Percentiles rank a stretch among this genome's conserved stretches.
These are phyloP conservation scores for Drosophila neotestacea DNA, from an alignment of 2,888 invertebrate species.

Conservation along the genomic window DNA sequence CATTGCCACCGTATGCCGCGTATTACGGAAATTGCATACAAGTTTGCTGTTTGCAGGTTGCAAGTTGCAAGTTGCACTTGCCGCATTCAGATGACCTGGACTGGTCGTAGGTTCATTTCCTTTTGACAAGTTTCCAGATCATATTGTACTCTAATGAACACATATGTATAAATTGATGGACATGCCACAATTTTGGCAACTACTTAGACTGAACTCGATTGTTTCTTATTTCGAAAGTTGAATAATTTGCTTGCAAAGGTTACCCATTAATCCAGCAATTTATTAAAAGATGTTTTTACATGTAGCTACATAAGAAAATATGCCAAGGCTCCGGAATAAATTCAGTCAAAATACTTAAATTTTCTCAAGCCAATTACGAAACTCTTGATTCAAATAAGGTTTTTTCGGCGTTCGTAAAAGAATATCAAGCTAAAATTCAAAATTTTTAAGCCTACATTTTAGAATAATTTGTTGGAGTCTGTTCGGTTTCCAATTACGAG, in stretches of 20 bases:
- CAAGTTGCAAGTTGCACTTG: slow-evolving; percentile 10
- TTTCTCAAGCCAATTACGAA: too few species aligned
- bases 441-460: too few species aligned
- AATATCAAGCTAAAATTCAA: too few species aligned
- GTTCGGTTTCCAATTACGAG: slow-evolving; percentile 17
- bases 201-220: slow-evolving; percentile 12
- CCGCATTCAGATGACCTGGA: neutral
- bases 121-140: slow-evolving; percentile 42
- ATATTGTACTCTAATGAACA: slow-evolving; percentile 6
- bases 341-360: too few species aligned
- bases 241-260: slow-evolving; percentile 5
- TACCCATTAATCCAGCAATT: neutral
- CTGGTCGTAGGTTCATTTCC: slow-evolving; percentile 58
- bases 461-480: too few species aligned
- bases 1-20: slow-evolving; percentile 50
- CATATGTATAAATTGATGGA: slow-evolving; percentile 33
- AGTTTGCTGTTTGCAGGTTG: slow-evolving; percentile 47
- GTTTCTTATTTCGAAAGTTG: slow-evolving; percentile 13
- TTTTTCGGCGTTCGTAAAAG: too few species aligned
- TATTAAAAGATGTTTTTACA: neutral
- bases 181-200: slow-evolving; percentile 37
- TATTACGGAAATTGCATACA: slow-evolving; percentile 77
- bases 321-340: too few species aligned
- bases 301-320: too few species aligned
- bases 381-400: too few species aligned